phyloP scores from a whole-genome alignment of 2,797 vertebrate genomes.

The Sphenodon punctatus region DNA sequence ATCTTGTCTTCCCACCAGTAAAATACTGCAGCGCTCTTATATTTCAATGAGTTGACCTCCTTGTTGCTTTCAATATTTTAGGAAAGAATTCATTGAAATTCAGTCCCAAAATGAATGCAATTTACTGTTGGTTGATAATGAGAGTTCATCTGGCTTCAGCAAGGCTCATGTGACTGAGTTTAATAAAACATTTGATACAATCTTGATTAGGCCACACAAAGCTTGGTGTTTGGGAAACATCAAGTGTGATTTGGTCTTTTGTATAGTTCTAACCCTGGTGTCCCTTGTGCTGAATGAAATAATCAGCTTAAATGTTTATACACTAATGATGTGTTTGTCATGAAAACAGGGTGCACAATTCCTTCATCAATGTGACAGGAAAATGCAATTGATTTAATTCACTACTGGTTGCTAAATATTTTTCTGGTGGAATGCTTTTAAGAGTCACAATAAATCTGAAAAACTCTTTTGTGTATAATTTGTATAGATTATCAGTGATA shows the following conservation, averaged over 20 bases:
- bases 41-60: conserved; percentile 43
- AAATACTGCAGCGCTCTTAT: conserved; percentile 17
- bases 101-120: conserved; percentile 81
- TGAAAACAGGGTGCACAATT: conserved; percentile 82
- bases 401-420: conserved; percentile 66
- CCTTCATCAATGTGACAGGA: conserved; percentile 74
- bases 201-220: conserved; percentile 86
- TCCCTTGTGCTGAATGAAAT: conserved; percentile 86
- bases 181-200: conserved; percentile 87
- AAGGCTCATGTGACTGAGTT: conserved; percentile 75
- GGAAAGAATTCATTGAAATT: conserved; percentile 89
- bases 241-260: conserved; percentile 82
- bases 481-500: conserved; percentile 27
- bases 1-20: too few species aligned
- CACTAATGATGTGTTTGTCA: conserved; percentile 90
- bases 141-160: conserved; percentile 84
- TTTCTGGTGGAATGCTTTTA: conserved; percentile 61
- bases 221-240: conserved; percentile 82
- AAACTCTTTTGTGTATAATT: conserved; percentile 55
- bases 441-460: conserved; percentile 57
- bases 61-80: conserved; percentile 76
- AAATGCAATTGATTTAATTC: conserved; percentile 74
- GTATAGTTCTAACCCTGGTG: conserved; percentile 82
- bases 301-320: conserved; percentile 87
- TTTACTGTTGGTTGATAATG: conserved; percentile 87